Evolutionary conservation across 2,797 vertebrate species (phyloP).

Genomic region (Cephalopachus bancanus): DNA sequence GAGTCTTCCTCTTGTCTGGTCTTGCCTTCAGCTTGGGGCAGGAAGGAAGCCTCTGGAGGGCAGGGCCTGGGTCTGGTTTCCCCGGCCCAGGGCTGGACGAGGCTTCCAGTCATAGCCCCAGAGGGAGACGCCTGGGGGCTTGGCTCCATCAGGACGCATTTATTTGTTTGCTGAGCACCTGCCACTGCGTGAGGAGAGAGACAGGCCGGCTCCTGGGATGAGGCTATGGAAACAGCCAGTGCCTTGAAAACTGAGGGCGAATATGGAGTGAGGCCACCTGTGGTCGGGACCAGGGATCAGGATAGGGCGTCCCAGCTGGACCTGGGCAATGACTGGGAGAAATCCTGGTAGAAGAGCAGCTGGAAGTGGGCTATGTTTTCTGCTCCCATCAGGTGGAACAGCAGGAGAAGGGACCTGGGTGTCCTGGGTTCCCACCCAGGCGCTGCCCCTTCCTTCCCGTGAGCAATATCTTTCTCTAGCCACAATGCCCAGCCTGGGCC

Average conservation of each 20-base stretch:
- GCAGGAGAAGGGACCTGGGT: background rate
- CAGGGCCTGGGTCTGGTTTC: background rate
- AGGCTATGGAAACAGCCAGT: background rate
- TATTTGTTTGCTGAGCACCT: background rate
- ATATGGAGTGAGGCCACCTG: background rate
- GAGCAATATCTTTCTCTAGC: background rate
- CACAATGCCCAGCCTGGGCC: background rate
- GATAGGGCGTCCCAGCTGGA: background rate
- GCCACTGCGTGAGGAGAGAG: too few relatives aligned
- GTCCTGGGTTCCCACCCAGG: accelerated
- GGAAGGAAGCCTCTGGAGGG: accelerated
- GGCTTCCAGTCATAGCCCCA: background rate
- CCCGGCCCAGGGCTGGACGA: background rate
- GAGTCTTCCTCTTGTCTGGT: background rate
- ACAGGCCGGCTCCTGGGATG: too few relatives aligned
- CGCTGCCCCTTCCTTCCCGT: accelerated
- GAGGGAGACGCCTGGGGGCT: background rate
- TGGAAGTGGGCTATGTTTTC: background rate
- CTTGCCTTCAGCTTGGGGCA: background rate
- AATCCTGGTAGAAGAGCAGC: background rate
- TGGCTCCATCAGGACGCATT: background rate
- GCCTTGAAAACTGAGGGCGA: background rate
- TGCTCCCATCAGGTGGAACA: background rate
- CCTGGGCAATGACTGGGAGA: accelerated
- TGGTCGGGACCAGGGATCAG: too few relatives aligned